Evolutionary conservation across 53 echinoderm and acorn worm species (phyloP).

Genomic region (Echinarachnius parma): DNA sequence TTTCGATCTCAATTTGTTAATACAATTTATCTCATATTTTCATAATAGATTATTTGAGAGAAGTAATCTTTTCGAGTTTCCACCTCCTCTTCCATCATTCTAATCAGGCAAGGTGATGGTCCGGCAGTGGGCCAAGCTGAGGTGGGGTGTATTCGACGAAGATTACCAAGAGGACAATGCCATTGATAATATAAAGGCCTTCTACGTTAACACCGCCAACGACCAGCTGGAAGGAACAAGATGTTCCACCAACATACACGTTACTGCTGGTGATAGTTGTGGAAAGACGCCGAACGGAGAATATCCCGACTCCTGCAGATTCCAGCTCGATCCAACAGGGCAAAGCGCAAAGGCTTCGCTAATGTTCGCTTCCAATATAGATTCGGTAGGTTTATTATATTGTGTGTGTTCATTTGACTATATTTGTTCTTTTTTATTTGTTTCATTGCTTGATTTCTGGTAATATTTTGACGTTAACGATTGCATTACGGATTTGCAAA

Average conservation of each 20-base stretch:
- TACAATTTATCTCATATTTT: no score
- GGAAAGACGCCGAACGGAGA: neutral
- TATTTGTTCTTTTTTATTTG: no score
- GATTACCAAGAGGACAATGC: neutral
- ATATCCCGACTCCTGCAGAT: slow-evolving; percentile 3
- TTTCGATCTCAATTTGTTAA: no score
- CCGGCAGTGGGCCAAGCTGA: slow-evolving; percentile 32
- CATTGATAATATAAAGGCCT: neutral
- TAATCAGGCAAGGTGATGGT: slow-evolving; percentile 35
- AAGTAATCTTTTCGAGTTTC: no score
- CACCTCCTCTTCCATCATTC: no score
- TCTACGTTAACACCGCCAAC: neutral
- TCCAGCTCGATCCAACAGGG: neutral
- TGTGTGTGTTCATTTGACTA: no score
- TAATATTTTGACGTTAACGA: no score
- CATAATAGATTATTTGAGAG: no score
- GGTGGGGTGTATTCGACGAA: slow-evolving; percentile 38
- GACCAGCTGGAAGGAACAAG: neutral
- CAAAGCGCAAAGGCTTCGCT: slow-evolving; percentile 27
- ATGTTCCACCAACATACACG: neutral
- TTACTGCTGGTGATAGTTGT: neutral
- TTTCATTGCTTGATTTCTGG: no score
- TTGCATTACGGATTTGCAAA: no score
- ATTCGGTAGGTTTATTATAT: slow-evolving; percentile 35
- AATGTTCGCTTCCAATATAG: slow-evolving; percentile 21